Conservation (phyloP, 2,797 vertebrate genomes). For the Acestrorhynchus altus region DNA sequence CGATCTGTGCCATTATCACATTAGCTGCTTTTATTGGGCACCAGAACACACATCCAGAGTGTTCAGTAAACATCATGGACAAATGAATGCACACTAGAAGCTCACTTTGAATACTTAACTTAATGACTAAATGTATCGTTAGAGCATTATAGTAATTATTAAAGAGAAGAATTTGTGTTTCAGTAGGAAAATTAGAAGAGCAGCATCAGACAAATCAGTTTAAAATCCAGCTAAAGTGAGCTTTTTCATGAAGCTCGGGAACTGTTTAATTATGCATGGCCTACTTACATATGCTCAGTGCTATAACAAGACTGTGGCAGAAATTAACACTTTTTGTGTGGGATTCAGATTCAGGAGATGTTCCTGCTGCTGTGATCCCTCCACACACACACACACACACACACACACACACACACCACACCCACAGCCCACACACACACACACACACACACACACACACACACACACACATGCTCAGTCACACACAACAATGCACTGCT, state of each 20-base stretch:
- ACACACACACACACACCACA: conserved; percentile 34
- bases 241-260: conserved; percentile 6
- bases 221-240: neutral
- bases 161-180: conserved; percentile 29
- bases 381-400: conserved; percentile 32
- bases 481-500: conserved; percentile 26
- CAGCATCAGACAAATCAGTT: conserved; percentile 15
- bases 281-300: conserved; percentile 48
- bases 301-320: conserved; percentile 35
- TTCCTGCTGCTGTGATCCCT: neutral
- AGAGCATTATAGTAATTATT: conserved; percentile 29
- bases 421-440: conserved; percentile 18
- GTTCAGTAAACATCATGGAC: conserved; percentile 25
- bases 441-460: conserved; percentile 16
- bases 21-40: conserved; percentile 24
- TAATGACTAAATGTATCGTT: conserved; percentile 32
- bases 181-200: conserved; percentile 1
- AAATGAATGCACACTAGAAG: conserved; percentile 36
- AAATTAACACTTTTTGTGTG: conserved; percentile 33
- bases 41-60: conserved; percentile 30
- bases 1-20: conserved; percentile 14
- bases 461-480: conserved; percentile 21
- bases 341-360: neutral
- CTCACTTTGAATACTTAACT: conserved; percentile 30
- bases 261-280: conserved; percentile 60